Conservation (phyloP, 2,797 vertebrate species). For the Girardinus metallicus region DNA sequence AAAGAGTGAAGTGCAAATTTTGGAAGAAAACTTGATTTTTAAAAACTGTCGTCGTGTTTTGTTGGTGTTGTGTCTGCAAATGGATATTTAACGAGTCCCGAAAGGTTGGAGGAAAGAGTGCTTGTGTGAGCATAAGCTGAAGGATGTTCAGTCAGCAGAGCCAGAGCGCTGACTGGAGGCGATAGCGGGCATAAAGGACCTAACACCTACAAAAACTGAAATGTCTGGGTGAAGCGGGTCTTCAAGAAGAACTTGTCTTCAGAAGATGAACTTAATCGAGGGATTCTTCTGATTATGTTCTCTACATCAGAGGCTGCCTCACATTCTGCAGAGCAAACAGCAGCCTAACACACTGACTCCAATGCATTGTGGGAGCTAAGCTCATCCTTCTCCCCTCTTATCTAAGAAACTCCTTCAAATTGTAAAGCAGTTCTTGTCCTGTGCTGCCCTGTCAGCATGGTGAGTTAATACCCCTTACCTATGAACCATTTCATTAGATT, state of each 20-base stretch:
- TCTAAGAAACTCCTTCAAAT: constrained; percentile 68
- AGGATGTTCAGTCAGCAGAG: constrained; percentile 33
- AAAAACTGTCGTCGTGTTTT: constrained; percentile 42
- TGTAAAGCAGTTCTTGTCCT: constrained; percentile 63
- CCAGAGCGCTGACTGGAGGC: constrained; percentile 28
- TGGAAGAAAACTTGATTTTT: constrained; percentile 57
- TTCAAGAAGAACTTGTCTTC: constrained; percentile 55
- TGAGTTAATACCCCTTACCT: constrained; percentile 27
- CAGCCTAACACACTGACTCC: constrained; percentile 69
- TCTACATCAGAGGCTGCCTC: constrained; percentile 58
- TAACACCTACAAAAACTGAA: constrained; percentile 51
- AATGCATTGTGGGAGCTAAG: constrained; percentile 63
- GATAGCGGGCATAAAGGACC: constrained; percentile 31
- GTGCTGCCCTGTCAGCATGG: constrained; percentile 17
- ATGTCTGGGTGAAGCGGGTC: constrained; percentile 68
- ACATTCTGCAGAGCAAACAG: constrained; percentile 60
- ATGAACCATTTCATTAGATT: constrained; percentile 42
- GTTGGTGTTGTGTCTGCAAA: constrained; percentile 39
- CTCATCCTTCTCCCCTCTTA: constrained; percentile 41
- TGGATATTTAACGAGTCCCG: constrained; percentile 29
- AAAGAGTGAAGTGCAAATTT: constrained; percentile 23
- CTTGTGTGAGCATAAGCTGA: constrained; percentile 29
- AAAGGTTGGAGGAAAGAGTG: constrained; percentile 34
- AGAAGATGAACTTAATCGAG: constrained; percentile 42
- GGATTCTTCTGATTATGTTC: constrained; percentile 41